A percentile compares a stretch with the other conserved stretches of the same genome.
Evolutionary conservation across 2,888 invertebrate species (phyloP).

Genomic region (Stomorhina lunata): DNA sequence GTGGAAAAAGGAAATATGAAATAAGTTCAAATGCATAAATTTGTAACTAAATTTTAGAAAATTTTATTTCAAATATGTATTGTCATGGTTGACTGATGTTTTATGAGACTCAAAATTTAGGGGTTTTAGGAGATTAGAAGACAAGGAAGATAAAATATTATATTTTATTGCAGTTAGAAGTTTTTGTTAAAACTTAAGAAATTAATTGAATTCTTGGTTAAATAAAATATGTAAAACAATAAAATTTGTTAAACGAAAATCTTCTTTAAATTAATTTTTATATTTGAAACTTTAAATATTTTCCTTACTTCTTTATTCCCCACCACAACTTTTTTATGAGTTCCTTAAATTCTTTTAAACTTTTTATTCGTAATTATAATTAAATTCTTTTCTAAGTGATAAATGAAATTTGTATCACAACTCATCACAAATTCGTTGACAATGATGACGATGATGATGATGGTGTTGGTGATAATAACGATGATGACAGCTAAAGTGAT

Average conservation of each 20-base stretch:
- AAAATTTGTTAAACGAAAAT: too few relatives aligned
- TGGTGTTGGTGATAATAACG: neutral
- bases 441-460: neutral
- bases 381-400: neutral
- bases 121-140: neutral
- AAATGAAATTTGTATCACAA: neutral
- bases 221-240: too few relatives aligned
- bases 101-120: neutral
- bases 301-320: too few relatives aligned
- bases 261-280: too few relatives aligned
- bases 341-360: neutral
- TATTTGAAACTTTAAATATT: too few relatives aligned
- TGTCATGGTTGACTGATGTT: neutral
- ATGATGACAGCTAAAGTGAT: conserved; percentile 7
- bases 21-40: neutral
- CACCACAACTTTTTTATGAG: too few relatives aligned
- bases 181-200: too few relatives aligned
- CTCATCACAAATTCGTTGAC: neutral
- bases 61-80: too few relatives aligned
- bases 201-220: too few relatives aligned
- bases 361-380: conserved; percentile 7
- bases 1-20: neutral
- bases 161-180: too few relatives aligned
- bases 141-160: too few relatives aligned
- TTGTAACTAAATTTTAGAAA: neutral